Base-by-base conservation (phyloP, 2,888 invertebrate species). In the Chaetogeoica ovagalla region DNA sequence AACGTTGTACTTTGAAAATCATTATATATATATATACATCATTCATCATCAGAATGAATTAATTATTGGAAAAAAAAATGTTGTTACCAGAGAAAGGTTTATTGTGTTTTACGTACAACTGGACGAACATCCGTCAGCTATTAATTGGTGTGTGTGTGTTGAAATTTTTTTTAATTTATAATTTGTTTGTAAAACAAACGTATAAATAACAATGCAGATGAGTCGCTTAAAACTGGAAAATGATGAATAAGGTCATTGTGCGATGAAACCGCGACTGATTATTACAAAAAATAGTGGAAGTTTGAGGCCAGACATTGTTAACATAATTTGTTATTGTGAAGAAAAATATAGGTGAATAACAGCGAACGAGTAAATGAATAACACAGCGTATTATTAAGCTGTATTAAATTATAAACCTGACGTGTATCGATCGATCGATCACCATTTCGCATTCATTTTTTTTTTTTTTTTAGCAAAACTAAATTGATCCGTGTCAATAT, bases 281-380 rank as follows among this genome's bases (percentile, higher is more conserved):
- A 55, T 30, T 4, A 2, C 30, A 2, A 30, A 2, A 30, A 55
- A 43, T 75, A 75, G 66, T 75, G 59, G 75, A 59, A 75, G 66
- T 68, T 59, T 66, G 75, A 75, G 75, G 59, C 57, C 66, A 59
- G 7, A 59, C 57, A 48, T 59, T n/a, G n/a, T n/a, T 75, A 75
- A 75, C 75, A 66, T 59, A 66, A 68, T 75, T n/a, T 75, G 59
- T 74, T 74, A 66, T 57, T 39, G 65, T 74, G 9, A 48, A 66
- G 43, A 68, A 75, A 75, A 30, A 30, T 30, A 37, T 63, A 63
- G n/a, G 39, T 39, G 19, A 68, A 75, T 37, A 74, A 74, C 23
- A 55, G 21, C 2, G 21, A 65, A 57, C 65, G 19, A 39, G 30
- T 13, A n/a, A n/a, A n/a, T n/a, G n/a, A n/a, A 11, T 73, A 60